These are phyloP conservation scores for Calypte anna DNA, from an alignment of 2,113 vertebrate species.

Conservation along the genomic window DNA sequence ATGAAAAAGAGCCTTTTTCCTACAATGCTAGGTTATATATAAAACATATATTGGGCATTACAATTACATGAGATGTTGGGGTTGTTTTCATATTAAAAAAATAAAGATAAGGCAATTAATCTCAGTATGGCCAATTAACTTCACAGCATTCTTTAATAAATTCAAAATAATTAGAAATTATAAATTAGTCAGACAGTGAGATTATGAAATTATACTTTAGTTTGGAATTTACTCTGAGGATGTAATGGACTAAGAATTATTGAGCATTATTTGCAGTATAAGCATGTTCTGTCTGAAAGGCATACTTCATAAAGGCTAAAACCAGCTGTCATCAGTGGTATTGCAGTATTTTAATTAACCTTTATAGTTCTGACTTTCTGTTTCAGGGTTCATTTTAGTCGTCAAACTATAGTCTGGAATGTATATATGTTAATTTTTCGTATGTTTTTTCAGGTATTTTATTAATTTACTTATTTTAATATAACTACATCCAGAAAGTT, in stretches of 20 bases:
- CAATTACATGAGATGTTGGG: not conserved
- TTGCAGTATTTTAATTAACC: not conserved
- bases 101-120: not conserved
- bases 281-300: not conserved
- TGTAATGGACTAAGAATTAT: not conserved
- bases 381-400: not conserved
- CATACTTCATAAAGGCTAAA: not conserved
- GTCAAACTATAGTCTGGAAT: not conserved
- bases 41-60: not conserved
- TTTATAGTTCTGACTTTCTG: not conserved
- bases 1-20: not conserved
- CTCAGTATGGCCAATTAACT: not conserved
- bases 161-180: not conserved
- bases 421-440: not conserved
- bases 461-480: not conserved
- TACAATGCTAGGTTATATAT: not conserved
- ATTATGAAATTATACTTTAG: not conserved
- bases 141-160: not conserved
- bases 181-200: not conserved
- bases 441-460: not conserved
- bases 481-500: not conserved
- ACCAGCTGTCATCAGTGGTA: not conserved
- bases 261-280: not conserved
- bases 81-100: not conserved
- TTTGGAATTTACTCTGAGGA: not conserved